Conservation (phyloP, 2,113 vertebrate genomes). For the Ursus arctos region DNA sequence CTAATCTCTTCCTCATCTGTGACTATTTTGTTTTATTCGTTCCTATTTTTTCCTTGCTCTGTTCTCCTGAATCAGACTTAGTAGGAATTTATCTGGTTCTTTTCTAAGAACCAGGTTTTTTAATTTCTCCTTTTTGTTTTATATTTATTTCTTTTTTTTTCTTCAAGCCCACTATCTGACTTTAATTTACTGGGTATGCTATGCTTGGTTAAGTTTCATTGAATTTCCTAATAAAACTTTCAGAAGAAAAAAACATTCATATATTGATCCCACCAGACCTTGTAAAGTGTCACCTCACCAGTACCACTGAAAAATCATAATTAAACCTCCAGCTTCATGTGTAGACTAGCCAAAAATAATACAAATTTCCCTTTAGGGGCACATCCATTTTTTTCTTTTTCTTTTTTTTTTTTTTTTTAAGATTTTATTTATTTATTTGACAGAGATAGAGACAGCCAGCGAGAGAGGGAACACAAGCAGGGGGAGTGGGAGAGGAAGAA, state of each 20-base stretch:
- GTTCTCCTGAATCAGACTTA: neutral
- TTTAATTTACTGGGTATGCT: neutral
- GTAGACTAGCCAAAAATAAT: neutral
- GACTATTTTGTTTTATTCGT: neutral
- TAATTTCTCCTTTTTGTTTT: neutral
- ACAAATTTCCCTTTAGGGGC: neutral
- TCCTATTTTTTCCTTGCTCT: neutral
- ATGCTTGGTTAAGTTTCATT: neutral
- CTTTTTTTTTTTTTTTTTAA: no score
- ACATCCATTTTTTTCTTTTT: neutral
- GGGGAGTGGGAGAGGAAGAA: no score
- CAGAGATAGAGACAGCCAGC: no score
- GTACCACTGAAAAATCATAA: constrained; percentile 56
- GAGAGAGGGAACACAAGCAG: no score
- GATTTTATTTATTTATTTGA: no score
- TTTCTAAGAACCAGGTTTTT: neutral
- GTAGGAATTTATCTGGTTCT: neutral
- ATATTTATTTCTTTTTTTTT: neutral
- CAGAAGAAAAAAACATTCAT: constrained; percentile 34
- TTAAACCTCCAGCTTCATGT: constrained; percentile 28
- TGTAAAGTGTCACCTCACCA: constrained; percentile 13
- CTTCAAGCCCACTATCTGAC: neutral
- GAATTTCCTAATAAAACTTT: constrained; percentile 55
- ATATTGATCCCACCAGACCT: neutral
- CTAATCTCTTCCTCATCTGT: neutral